These are phyloP conservation scores for Knipowitschia caucasica DNA, from an alignment of 2,797 vertebrate genomes.

Conservation along the genomic window DNA sequence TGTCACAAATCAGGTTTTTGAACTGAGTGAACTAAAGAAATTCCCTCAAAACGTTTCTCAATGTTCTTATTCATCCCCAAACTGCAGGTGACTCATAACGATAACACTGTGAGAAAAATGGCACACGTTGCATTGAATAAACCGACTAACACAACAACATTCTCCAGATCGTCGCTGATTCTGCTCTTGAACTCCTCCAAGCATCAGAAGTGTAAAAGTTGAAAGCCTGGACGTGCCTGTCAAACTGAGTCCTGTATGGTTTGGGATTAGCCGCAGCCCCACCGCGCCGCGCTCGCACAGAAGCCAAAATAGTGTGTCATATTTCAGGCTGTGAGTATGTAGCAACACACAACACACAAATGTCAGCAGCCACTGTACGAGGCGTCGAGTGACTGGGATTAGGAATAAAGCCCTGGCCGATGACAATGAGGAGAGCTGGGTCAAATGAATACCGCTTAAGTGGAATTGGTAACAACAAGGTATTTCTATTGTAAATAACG, in stretches of 20 bases:
- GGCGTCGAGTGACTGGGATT: conserved; percentile 72
- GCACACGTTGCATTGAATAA: not conserved
- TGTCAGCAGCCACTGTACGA: conserved; percentile 69
- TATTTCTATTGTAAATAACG: not conserved
- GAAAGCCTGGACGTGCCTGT: conserved; percentile 36
- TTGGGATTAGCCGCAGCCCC: conserved; percentile 43
- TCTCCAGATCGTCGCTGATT: not conserved
- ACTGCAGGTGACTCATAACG: not conserved
- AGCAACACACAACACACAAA: conserved; percentile 69
- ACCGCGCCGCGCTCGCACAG: conserved; percentile 58
- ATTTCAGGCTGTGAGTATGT: conserved; percentile 69
- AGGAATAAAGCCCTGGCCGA: conserved; percentile 63
- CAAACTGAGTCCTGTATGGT: conserved; percentile 18
- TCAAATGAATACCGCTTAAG: conserved; percentile 43
- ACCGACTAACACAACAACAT: not conserved
- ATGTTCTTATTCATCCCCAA: conserved; percentile 3
- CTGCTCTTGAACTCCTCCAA: conserved; percentile 10
- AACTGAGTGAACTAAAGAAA: conserved; percentile 4
- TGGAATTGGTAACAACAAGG: conserved; percentile 8
- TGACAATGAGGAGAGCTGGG: conserved; percentile 66
- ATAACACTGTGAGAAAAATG: not conserved
- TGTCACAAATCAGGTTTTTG: no score
- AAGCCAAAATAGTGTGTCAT: conserved; percentile 72
- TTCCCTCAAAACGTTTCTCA: not conserved
- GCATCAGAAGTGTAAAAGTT: conserved; percentile 20